Percentiles rank a stretch among this genome's conserved stretches.
Evolutionary conservation across 2,888 invertebrate genomes (phyloP).

Genomic region (Theretra japonica): DNA sequence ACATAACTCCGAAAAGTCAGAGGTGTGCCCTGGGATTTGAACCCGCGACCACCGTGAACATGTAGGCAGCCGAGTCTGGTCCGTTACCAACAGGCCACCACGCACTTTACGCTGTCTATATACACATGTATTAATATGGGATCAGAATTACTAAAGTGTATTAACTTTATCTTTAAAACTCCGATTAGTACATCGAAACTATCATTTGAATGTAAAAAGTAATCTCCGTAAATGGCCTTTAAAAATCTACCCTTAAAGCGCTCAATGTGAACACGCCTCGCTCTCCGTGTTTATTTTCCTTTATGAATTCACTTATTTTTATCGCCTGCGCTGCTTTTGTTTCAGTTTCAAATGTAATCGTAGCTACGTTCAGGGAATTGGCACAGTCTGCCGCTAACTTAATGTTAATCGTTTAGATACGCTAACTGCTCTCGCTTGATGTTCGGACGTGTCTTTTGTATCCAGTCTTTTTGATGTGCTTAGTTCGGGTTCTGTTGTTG

Average conservation of each 20-base stretch:
- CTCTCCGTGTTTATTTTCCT: conserved; percentile 16
- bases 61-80: no score
- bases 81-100: no score
- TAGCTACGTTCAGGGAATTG: conserved; percentile 13
- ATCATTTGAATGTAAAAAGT: background rate
- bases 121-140: no score
- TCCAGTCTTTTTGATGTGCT: background rate
- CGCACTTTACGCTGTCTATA: no score
- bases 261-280: background rate
- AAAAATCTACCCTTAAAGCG: background rate
- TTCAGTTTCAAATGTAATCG: conserved; percentile 19
- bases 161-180: no score
- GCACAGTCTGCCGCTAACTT: conserved; percentile 19
- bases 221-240: background rate
- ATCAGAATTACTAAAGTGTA: no score
- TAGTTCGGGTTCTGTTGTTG: background rate
- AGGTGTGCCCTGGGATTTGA: no score
- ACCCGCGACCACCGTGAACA: no score
- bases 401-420: conserved; percentile 26
- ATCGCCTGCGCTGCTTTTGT: conserved; percentile 16
- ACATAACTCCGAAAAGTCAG: no score
- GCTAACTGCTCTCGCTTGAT: background rate
- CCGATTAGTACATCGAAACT: no score
- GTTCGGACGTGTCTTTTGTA: background rate
- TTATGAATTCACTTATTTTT: conserved; percentile 28